Conservation (phyloP, 2,113 vertebrate genomes). For the Oenanthe oenanthe region DNA sequence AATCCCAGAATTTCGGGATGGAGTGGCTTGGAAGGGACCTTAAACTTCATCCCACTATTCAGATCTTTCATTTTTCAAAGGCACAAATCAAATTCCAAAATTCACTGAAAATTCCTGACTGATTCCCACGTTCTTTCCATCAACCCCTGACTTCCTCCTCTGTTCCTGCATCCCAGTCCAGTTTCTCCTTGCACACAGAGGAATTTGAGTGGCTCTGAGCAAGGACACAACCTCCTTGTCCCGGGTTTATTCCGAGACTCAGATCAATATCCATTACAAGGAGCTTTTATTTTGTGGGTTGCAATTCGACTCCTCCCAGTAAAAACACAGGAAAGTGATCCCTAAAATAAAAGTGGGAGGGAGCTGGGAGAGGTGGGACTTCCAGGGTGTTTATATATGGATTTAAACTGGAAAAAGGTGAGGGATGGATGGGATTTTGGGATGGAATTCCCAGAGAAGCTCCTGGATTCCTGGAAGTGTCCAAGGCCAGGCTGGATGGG, state of each 20-base stretch:
- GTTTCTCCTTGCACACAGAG: neutral
- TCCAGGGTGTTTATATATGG: no score
- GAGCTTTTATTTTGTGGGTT: neutral
- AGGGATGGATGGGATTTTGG: fast-evolving
- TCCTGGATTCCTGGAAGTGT: neutral
- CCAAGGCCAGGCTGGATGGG: neutral
- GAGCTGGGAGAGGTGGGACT: neutral
- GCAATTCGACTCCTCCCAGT: neutral
- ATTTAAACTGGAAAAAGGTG: neutral
- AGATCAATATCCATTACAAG: neutral
- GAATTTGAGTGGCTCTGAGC: neutral
- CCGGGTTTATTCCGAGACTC: neutral
- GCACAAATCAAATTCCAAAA: neutral
- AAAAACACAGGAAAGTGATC: neutral
- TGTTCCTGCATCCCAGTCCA: neutral
- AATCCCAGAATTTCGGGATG: neutral
- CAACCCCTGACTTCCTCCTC: neutral
- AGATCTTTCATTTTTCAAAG: fast-evolving
- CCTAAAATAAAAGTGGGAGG: neutral
- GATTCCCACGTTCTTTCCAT: fast-evolving
- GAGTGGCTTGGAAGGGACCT: neutral
- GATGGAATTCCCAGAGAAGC: neutral
- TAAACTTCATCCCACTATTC: fast-evolving
- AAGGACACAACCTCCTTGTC: neutral
- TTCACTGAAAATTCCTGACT: neutral